phyloP scores from a whole-genome alignment of 2,113 vertebrate species.

The Azemiops feae region DNA sequence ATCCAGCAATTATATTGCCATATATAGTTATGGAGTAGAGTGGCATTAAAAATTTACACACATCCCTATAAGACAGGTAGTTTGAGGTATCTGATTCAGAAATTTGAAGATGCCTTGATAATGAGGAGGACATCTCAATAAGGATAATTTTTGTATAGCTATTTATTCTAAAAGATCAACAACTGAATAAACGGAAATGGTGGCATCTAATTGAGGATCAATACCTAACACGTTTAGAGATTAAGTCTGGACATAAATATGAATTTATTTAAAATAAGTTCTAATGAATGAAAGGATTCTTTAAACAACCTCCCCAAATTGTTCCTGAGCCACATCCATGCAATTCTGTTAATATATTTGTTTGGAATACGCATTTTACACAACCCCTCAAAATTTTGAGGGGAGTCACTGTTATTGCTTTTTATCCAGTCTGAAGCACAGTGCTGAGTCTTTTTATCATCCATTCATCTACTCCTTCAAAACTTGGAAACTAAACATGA shows the following conservation, averaged over 20 bases:
- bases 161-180: slow-evolving; percentile 1
- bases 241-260: slow-evolving; percentile 8
- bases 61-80: not conserved
- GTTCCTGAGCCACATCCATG: not conserved
- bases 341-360: not conserved
- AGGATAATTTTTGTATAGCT: not conserved
- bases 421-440: not conserved
- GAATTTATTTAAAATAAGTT: not conserved
- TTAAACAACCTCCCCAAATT: not conserved
- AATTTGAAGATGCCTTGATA: not conserved
- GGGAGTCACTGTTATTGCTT: not conserved
- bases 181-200: not conserved
- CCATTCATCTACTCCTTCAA: not conserved
- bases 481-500: not conserved
- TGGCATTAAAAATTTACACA: not conserved
- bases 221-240: not conserved
- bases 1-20: not conserved
- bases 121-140: not conserved
- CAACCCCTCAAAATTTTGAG: not conserved
- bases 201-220: not conserved
- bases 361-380: not conserved
- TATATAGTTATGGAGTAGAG: not conserved
- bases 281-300: not conserved
- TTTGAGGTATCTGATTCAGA: accelerated
- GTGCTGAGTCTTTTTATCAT: not conserved